These are phyloP conservation scores for Dasysyrphus albostriatus DNA, from an alignment of 2,888 invertebrate genomes.

Conservation along the genomic window DNA sequence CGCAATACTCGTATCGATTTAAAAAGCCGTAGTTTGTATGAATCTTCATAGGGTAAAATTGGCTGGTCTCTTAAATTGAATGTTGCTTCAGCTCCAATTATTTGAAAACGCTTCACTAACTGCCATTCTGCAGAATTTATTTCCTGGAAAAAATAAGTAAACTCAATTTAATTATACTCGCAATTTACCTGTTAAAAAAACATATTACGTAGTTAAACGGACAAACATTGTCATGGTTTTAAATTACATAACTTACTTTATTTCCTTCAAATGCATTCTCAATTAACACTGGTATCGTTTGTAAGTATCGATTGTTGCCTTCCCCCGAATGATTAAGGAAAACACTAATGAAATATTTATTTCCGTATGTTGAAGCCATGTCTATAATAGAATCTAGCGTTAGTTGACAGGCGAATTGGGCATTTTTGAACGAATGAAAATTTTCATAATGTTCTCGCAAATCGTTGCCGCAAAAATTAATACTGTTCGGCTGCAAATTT, in stretches of 20 bases:
- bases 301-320: constrained; percentile 77
- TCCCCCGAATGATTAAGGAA: constrained; percentile 81
- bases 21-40: constrained; percentile 79
- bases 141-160: constrained; percentile 80
- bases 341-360: constrained; percentile 80
- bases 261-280: constrained; percentile 80
- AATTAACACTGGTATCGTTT: constrained; percentile 82
- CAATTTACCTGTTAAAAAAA: too few species aligned
- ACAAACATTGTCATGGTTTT: neutral
- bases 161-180: too few species aligned
- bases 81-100: constrained; percentile 85
- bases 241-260: constrained; percentile 77
- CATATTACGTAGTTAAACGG: too few species aligned
- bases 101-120: constrained; percentile 88
- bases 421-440: constrained; percentile 46
- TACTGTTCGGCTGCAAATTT: constrained; percentile 77
- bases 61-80: neutral
- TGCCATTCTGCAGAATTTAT: constrained; percentile 85
- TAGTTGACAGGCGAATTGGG: constrained; percentile 79
- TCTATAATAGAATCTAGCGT: constrained; percentile 81
- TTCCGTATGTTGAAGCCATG: constrained; percentile 77
- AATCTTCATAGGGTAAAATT: constrained; percentile 77
- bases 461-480: constrained; percentile 79
- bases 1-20: constrained; percentile 80
- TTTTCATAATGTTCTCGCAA: constrained; percentile 45